Conservation (phyloP, 2,113 vertebrate genomes). For the Mobula birostris region DNA sequence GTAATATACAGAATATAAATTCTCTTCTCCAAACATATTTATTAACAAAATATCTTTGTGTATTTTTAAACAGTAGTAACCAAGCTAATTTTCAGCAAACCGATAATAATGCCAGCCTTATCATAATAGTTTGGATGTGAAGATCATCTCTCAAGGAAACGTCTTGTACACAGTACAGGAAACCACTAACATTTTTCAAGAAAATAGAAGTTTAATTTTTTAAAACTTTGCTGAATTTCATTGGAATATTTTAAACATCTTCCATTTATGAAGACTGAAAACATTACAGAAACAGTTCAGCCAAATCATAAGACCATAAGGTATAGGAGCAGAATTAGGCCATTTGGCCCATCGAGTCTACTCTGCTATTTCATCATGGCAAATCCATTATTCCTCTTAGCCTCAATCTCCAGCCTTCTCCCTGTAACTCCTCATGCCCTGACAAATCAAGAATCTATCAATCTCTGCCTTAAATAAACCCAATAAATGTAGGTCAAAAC, state of each 20-base stretch:
- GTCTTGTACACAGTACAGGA: neutral
- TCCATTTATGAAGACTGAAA: neutral
- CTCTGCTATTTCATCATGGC: no score
- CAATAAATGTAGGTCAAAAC: conserved; percentile 9
- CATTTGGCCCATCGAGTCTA: no score
- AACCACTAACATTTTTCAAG: neutral
- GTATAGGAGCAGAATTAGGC: no score
- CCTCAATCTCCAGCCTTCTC: no score
- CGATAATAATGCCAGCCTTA: neutral
- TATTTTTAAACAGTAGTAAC: neutral
- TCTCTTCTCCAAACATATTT: neutral
- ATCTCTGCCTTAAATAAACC: no score
- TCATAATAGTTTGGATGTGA: neutral
- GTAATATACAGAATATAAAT: neutral
- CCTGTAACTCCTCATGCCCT: no score
- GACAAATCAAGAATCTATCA: no score
- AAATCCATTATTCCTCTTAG: no score
- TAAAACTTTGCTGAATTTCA: neutral
- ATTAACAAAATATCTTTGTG: neutral
- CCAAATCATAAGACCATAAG: neutral
- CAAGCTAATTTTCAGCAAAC: neutral
- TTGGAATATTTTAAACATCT: conserved; percentile 33
- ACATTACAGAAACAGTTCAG: neutral
- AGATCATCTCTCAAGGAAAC: neutral
- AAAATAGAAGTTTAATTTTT: neutral